Percentiles rank a stretch among this genome's conserved stretches.
Conservation (phyloP, 2,797 vertebrate species). For the Microchirus variegatus region DNA sequence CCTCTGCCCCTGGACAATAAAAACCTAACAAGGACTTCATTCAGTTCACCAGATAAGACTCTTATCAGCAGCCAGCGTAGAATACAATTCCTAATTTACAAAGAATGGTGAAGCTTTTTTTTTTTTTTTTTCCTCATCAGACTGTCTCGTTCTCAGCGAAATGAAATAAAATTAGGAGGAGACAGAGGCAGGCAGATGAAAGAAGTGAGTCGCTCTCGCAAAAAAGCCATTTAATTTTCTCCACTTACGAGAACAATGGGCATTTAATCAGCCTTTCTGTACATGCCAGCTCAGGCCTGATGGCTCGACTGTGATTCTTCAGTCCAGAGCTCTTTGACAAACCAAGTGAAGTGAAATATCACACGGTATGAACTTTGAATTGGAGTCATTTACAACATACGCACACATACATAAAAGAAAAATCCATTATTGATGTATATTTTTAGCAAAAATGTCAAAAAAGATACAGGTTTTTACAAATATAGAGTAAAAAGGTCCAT, state of each 20-base stretch:
- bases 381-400: too few relatives aligned
- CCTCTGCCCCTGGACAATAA: slow-evolving; percentile 54
- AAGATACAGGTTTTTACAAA: too few relatives aligned
- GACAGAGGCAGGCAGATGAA: too few relatives aligned
- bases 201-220: not conserved
- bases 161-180: slow-evolving; percentile 44
- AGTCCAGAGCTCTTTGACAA: too few relatives aligned
- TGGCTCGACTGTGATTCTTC: too few relatives aligned
- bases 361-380: too few relatives aligned
- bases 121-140: slow-evolving; percentile 46
- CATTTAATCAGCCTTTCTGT: not conserved
- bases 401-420: too few relatives aligned
- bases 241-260: not conserved
- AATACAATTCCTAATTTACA: slow-evolving; percentile 80
- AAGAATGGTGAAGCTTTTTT: slow-evolving; percentile 72
- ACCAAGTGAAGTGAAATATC: too few relatives aligned
- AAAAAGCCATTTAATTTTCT: not conserved
- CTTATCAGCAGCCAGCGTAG: slow-evolving; percentile 67
- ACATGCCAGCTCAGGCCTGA: too few relatives aligned
- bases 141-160: slow-evolving; percentile 28
- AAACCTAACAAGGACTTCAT: slow-evolving; percentile 28
- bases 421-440: too few relatives aligned
- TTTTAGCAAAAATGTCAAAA: too few relatives aligned
- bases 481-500: too few relatives aligned
- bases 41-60: slow-evolving; percentile 65